Evolutionary conservation across 1,140 invertebrate genomes (phyloP), one percentile per base, ranked within the genome.

Genomic region (Pseudomyrmex pallidus): DNA sequence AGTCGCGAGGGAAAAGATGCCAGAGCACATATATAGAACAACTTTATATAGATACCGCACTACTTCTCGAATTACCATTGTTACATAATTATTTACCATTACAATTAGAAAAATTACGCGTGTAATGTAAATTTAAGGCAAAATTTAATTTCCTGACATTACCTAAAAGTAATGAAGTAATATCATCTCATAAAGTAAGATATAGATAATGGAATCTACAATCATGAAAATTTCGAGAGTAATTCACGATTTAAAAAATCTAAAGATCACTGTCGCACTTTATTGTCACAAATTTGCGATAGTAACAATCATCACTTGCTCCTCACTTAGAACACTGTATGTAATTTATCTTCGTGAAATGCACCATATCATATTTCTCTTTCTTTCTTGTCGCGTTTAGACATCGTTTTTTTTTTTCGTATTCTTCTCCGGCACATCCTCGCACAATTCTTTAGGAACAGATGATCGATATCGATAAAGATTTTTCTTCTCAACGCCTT

Each of bases 11-110:
- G 85, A 74, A 86, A 85, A 86, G 80, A 78, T 84, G 85, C 89
- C 92, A 91, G 88, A 90, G 92, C 90, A 88, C 90, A 88, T 90
- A 94, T 94, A 93, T 93, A 94, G 92, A 90, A 87, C 89, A 87
- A 87, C 86, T 74, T 35, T 35, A 76, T 82, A 82, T 59, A 82
- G 78, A 80, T 84, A 63, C 62, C 62, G 73, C 48, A 52, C 77
- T 59, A 83, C 89, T 89, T 92, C 91, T 93, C 92, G 85, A 90
- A 88, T 93, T 93, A 93, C 92, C 78, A 54, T 82, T 82, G 61
- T 93, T 92, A 91, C 84, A 83, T 91, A 92, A 93, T 90, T 88
- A 59, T 73, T 44, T 61, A 82, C 3, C 46, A 2, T 59, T 17
- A 50, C 13, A 78, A 56, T 76, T 7, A 54, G 0, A 17, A 5